These are phyloP conservation scores for Parotocinclus haroldoi DNA, from an alignment of 2,797 vertebrate species.

Conservation along the genomic window DNA sequence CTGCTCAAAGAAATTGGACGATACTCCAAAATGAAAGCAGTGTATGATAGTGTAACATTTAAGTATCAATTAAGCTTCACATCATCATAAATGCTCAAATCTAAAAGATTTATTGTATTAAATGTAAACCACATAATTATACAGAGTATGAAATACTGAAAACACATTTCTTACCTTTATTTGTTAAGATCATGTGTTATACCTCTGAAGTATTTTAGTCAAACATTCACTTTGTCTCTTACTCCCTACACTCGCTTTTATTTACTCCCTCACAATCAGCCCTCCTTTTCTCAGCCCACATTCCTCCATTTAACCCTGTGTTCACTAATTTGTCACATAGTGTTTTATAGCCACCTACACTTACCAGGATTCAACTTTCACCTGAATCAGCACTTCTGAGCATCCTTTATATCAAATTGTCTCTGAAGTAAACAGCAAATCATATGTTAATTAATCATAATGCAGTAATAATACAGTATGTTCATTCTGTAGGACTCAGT, in stretches of 20 bases:
- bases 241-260: neutral
- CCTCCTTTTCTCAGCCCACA: neutral
- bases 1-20: no score
- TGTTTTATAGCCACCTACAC: conserved; percentile 30
- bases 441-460: neutral
- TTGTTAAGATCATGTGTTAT: neutral
- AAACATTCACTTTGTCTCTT: neutral
- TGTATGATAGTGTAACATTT: no score
- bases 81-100: no score
- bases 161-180: conserved; percentile 54
- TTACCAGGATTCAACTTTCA: conserved; percentile 14
- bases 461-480: no score
- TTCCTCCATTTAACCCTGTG: neutral
- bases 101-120: no score
- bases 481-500: no score
- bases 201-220: conserved; percentile 9
- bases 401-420: neutral
- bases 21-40: no score
- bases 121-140: no score
- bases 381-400: conserved; percentile 1
- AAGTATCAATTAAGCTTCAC: no score
- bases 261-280: neutral
- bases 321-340: conserved; percentile 49
- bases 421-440: neutral
- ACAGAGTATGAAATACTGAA: no score